Evolutionary conservation across 2,113 vertebrate genomes (phyloP), one percentile per base, ranked within the genome.

Genomic region (Phalacrocorax aristotelis): DNA sequence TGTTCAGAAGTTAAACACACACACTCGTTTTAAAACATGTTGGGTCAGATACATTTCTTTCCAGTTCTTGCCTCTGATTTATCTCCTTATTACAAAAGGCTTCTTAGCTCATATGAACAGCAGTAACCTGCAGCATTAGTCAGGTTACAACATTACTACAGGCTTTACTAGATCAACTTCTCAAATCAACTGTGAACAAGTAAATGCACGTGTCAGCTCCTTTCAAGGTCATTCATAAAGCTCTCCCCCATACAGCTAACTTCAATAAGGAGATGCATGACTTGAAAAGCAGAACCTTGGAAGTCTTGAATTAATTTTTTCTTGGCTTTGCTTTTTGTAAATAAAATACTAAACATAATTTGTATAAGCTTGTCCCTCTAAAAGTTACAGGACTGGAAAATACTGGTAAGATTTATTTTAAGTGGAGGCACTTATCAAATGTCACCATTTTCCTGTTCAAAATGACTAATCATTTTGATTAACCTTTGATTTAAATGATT

Each of bases 401-500:
- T 51, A 83, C 21, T 80, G 66, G 70, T 76, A 95, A 93, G 87
- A 93, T 97, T 97, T 94, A 95, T 95, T 96, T 92, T 87, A 87
- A 97, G 91, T 54, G 66, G 89, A 87, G 49, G 89, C 77, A 92
- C 87, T 96, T 97, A 93, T 83, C 84, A 96, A 95, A 97, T 93
- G 89, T 95, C 95, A 96, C 77, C 26, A 0, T 95, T 95, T 94
- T 94, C 89, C 93, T 95, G 93, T 85, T 95, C 82, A 95, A 95
- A 97, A 97, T 69, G 70, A 93, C 66, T 91, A 95, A 95, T 95
- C 78, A 94, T 91, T 95, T 93, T 94, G 96, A 95, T 95, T 97
- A 95, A 83, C 89, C 93, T 95, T 94, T 95, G 97, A 97, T 97
- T 95, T 91, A 91, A 96, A 94, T 94, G 12, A 95, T 95, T 95